These are phyloP conservation scores for Nematolebias whitei DNA, from an alignment of 2,113 vertebrate genomes.

Conservation along the genomic window DNA sequence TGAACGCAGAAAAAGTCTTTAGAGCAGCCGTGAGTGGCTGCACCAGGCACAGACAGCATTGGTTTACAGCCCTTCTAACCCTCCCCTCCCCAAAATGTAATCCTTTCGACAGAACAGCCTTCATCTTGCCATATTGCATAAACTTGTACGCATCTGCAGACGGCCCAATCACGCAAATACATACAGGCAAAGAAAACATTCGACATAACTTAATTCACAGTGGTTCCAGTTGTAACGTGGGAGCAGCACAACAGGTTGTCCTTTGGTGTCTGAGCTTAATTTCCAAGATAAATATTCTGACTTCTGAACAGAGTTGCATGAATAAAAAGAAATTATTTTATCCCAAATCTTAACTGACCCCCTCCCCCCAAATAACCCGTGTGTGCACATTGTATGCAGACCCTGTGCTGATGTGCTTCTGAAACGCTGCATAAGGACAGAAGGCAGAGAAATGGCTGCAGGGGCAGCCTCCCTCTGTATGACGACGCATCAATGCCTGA, in stretches of 20 bases:
- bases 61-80: conserved; percentile 59
- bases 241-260: conserved; percentile 81
- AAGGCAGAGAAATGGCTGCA: conserved; percentile 69
- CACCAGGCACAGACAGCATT: conserved; percentile 68
- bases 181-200: conserved; percentile 76
- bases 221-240: conserved; percentile 81
- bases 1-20: conserved; percentile 27
- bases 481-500: conserved; percentile 58
- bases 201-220: conserved; percentile 82
- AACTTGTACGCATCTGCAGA: conserved; percentile 70
- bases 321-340: conserved; percentile 48
- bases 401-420: conserved; percentile 74
- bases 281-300: conserved; percentile 60
- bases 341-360: conserved; percentile 46
- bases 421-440: conserved; percentile 73
- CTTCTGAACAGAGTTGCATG: conserved; percentile 58
- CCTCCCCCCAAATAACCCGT: conserved; percentile 44
- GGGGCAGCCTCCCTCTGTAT: conserved; percentile 58
- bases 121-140: conserved; percentile 80
- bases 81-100: conserved; percentile 31
- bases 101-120: conserved; percentile 67
- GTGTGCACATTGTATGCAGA: conserved; percentile 48
- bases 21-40: conserved; percentile 41
- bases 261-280: conserved; percentile 83
- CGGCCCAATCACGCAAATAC: conserved; percentile 61